Evolutionary conservation across 2,113 vertebrate genomes (phyloP), one percentile per base, ranked within the genome.

Genomic region (Pao palembangensis): DNA sequence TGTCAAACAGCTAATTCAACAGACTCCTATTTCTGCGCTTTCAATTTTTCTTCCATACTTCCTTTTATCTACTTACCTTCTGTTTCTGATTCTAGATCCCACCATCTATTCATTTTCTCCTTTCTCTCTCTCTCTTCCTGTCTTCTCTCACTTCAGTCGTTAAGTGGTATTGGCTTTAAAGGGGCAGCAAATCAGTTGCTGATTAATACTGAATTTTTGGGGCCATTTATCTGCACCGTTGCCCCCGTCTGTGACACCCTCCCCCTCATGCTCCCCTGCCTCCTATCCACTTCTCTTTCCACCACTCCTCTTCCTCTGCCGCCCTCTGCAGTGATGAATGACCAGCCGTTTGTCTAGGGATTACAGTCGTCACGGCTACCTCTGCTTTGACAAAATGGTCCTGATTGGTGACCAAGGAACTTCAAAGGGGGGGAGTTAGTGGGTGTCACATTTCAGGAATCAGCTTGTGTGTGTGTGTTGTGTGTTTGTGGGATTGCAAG

Each of bases 141-240:
- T 28, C 51, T 23, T 59, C 65, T 23, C 58, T 78, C 59, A 69
- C 74, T 70, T 64, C 28, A 73, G 62, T 75, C 55, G 73, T 82
- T 88, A 87, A 89, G 86, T 88, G 84, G 81, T 89, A 89, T 89
- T 89, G 88, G 88, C 88, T 88, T 86, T 87, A 88, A 85, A 80
- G 80, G 83, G 88, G 83, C 88, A 87, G 88, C 86, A 88, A 88
- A 89, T 89, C 86, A 88, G 82, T 86, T 84, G 79, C 85, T 89
- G 88, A 89, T 89, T 89, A 89, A 89, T 89, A 86, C 88, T 71
- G 79, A 85, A 89, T 89, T 89, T 89, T 88, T 73, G 85, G 79
- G 84, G 81, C 88, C 86, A 89, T 88, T 89, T 89, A 84, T 89
- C 88, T 89, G 85, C 80, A 81, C 82, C 61, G 60, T 77, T 86